Conservation (phyloP, 2,888 invertebrate genomes). For the Papilio demoleus region DNA sequence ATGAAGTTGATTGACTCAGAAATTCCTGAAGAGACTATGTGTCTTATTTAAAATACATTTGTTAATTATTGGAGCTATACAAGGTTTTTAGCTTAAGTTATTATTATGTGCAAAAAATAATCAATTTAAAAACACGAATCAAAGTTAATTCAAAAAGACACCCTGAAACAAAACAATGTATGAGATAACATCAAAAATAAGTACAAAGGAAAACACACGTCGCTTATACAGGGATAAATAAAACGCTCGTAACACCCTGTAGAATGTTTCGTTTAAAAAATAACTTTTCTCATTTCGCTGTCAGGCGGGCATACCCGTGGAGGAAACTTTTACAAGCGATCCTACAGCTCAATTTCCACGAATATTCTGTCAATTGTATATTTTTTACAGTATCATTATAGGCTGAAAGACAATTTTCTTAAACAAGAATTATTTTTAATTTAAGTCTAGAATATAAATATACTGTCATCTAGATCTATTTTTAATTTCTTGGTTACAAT, state of each 20-base stretch:
- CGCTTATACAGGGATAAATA: conserved; percentile 40
- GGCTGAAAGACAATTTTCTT: conserved; percentile 11
- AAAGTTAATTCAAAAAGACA: conserved; percentile 13
- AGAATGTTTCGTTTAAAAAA: conserved; percentile 64
- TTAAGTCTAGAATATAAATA: conserved; percentile 23
- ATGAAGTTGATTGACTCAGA: too few species aligned
- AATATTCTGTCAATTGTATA: conserved; percentile 57
- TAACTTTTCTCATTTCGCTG: conserved; percentile 75
- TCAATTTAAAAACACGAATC: not conserved
- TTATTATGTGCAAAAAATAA: too few species aligned
- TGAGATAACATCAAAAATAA: conserved; percentile 26
- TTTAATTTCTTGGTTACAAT: too few species aligned
- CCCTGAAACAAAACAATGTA: conserved; percentile 29
- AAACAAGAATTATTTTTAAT: conserved; percentile 30
- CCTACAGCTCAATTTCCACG: conserved; percentile 50
- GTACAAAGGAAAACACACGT: conserved; percentile 2
- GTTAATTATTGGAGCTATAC: too few species aligned
- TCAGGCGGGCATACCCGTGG: conserved; percentile 48
- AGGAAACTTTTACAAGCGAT: conserved; percentile 55
- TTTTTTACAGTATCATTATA: conserved; percentile 44
- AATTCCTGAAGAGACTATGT: too few species aligned
- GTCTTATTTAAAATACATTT: too few species aligned
- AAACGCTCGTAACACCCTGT: conserved; percentile 43
- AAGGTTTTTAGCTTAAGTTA: too few species aligned
- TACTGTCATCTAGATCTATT: too few species aligned